Percentiles rank a stretch among this genome's conserved stretches.
Conservation (phyloP, 2,113 vertebrate genomes). For the Mionectes macconnelli region DNA sequence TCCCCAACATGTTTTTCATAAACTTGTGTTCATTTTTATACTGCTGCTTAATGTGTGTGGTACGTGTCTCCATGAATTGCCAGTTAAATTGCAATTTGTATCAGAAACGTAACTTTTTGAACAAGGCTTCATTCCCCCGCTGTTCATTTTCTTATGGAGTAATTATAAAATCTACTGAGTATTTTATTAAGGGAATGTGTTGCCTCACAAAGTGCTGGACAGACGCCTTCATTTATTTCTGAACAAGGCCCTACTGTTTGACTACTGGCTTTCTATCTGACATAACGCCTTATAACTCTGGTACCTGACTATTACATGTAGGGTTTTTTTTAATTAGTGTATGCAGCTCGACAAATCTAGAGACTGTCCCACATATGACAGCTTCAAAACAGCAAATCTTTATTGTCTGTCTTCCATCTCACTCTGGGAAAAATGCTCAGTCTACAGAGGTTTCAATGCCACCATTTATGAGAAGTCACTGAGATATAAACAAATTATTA, state of each 20-base stretch:
- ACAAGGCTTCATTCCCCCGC: neutral
- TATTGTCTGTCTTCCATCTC: neutral
- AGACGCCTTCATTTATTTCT: neutral
- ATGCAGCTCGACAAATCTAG: neutral
- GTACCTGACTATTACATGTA: neutral
- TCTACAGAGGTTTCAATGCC: neutral
- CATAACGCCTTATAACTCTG: neutral
- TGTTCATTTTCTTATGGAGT: neutral
- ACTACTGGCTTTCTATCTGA: neutral
- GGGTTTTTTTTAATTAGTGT: neutral
- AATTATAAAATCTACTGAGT: constrained; percentile 5
- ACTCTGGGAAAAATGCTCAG: neutral
- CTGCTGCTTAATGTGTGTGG: neutral
- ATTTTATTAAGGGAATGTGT: constrained; percentile 32
- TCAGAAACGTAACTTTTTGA: constrained; percentile 13
- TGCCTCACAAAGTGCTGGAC: neutral
- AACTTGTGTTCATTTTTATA: neutral
- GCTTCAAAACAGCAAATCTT: neutral
- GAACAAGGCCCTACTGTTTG: constrained; percentile 1
- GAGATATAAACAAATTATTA: constrained; percentile 10
- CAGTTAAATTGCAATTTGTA: constrained; percentile 7
- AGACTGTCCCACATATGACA: neutral
- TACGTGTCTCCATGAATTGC: neutral
- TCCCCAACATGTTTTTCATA: neutral
- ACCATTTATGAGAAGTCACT: neutral